Percentiles rank a stretch among this genome's conserved stretches.
These are phyloP conservation scores for Rallus crepitans DNA, from an alignment of 2,797 vertebrate genomes.

Conservation along the genomic window DNA sequence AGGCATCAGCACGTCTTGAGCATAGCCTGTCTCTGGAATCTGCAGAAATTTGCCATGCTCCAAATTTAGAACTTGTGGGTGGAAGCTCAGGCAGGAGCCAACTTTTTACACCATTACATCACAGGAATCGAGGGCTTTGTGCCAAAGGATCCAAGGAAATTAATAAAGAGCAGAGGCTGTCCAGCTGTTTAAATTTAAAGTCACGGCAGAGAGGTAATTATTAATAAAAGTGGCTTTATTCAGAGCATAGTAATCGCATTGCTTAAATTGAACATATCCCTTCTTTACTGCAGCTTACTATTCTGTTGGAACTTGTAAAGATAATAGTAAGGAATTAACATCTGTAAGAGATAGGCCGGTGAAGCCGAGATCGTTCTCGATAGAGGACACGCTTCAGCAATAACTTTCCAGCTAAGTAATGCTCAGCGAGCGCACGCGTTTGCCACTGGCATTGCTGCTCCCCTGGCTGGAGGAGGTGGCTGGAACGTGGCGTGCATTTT, in stretches of 20 bases:
- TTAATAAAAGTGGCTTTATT: constrained; percentile 63
- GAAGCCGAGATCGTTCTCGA: neutral
- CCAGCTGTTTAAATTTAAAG: constrained; percentile 73
- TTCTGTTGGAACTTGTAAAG: constrained; percentile 32
- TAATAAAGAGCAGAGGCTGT: constrained; percentile 73
- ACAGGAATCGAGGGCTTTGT: constrained; percentile 51
- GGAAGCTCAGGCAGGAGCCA: constrained; percentile 68
- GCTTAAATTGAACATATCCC: constrained; percentile 69
- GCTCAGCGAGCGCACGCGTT: fast-evolving
- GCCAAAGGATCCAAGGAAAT: constrained; percentile 70
- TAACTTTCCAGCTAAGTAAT: neutral
- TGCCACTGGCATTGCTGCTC: neutral
- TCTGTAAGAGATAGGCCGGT: neutral
- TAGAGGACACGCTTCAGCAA: neutral
- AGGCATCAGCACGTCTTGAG: constrained; percentile 65
- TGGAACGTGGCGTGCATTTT: neutral
- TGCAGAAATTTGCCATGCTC: constrained; percentile 76
- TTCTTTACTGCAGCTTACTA: constrained; percentile 11
- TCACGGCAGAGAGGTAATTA: constrained; percentile 64
- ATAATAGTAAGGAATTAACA: constrained; percentile 33
- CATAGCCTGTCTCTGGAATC: constrained; percentile 69
- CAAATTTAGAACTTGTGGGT: constrained; percentile 80
- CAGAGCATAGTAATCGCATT: constrained; percentile 10
- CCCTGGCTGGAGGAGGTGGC: neutral
- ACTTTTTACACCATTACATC: constrained; percentile 79